phyloP scores from a whole-genome alignment of 2,797 vertebrate species.

The Protosalanx chinensis region DNA sequence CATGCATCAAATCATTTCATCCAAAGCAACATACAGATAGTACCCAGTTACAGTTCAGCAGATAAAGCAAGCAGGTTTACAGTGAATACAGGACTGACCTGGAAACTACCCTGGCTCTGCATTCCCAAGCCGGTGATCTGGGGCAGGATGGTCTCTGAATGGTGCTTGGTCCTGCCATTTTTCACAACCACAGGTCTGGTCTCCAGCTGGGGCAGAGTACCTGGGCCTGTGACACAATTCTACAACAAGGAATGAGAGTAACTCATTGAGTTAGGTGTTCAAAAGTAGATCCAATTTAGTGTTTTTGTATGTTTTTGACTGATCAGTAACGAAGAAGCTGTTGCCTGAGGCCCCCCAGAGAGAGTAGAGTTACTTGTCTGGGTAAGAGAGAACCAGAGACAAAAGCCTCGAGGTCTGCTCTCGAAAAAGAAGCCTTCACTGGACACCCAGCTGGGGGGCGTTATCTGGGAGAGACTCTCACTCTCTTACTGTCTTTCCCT shows the following conservation, averaged over 20 bases:
- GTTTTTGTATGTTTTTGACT: background rate
- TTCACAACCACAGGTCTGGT: constrained; percentile 2
- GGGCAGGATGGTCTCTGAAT: constrained; percentile 12
- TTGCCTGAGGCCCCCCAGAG: background rate
- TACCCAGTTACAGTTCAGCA: too few species aligned
- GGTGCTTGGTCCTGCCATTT: constrained; percentile 14
- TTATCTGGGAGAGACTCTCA: background rate
- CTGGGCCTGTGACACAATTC: constrained; percentile 19
- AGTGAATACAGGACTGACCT: background rate
- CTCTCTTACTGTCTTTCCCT: background rate
- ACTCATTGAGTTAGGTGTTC: constrained; percentile 6
- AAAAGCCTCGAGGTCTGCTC: constrained; percentile 2
- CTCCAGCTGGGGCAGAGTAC: constrained; percentile 6
- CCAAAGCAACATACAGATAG: too few species aligned
- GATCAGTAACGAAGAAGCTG: background rate
- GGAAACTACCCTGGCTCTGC: constrained; percentile 25
- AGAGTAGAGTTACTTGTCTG: constrained; percentile 19
- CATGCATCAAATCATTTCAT: too few species aligned
- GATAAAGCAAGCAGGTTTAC: too few species aligned
- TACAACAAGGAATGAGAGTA: constrained; percentile 1
- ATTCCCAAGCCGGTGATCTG: constrained; percentile 7
- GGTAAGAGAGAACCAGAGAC: constrained; percentile 1
- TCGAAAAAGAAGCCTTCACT: constrained; percentile 22
- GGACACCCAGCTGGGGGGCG: constrained; percentile 3
- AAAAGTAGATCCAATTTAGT: background rate